phyloP scores from a whole-genome alignment of 1,140 invertebrate species.

The Lepidurus apus region DNA sequence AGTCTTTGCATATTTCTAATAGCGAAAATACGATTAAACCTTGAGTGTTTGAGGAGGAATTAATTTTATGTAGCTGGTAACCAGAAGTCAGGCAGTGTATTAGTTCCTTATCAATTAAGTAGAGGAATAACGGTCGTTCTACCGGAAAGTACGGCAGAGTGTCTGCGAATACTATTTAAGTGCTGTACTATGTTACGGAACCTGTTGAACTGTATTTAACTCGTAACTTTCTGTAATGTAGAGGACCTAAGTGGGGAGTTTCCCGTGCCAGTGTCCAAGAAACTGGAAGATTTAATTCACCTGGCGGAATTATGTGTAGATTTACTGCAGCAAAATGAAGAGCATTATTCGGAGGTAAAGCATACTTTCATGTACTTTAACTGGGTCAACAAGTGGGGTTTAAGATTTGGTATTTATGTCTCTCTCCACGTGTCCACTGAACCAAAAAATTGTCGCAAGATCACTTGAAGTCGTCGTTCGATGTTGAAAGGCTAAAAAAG shows the following conservation, averaged over 20 bases:
- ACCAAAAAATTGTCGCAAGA: too few species aligned
- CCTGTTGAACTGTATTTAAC: background rate
- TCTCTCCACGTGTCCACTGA: too few species aligned
- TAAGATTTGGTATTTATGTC: too few species aligned
- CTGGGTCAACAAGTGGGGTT: background rate
- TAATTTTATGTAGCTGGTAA: too few species aligned
- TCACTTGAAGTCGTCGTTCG: too few species aligned
- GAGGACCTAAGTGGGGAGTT: constrained; percentile 78
- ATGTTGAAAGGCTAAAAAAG: too few species aligned
- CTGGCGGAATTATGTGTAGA: constrained; percentile 97
- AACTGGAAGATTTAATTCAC: constrained; percentile 94
- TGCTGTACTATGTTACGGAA: background rate
- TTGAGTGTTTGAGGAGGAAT: too few species aligned
- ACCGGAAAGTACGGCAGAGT: background rate
- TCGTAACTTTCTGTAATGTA: constrained; percentile 40
- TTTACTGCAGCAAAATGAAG: constrained; percentile 96
- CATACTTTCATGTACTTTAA: constrained; percentile 32
- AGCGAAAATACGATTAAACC: too few species aligned
- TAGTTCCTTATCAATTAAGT: too few species aligned
- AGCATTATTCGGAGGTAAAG: constrained; percentile 98
- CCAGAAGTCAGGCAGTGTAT: too few species aligned
- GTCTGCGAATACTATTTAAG: background rate
- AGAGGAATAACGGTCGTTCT: too few species aligned
- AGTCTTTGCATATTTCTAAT: too few species aligned
- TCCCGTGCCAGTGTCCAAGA: constrained; percentile 69